Evolutionary conservation across 2,797 vertebrate genomes (phyloP), one percentile per base, ranked within the genome.

Genomic region (Cossypha caffra): DNA sequence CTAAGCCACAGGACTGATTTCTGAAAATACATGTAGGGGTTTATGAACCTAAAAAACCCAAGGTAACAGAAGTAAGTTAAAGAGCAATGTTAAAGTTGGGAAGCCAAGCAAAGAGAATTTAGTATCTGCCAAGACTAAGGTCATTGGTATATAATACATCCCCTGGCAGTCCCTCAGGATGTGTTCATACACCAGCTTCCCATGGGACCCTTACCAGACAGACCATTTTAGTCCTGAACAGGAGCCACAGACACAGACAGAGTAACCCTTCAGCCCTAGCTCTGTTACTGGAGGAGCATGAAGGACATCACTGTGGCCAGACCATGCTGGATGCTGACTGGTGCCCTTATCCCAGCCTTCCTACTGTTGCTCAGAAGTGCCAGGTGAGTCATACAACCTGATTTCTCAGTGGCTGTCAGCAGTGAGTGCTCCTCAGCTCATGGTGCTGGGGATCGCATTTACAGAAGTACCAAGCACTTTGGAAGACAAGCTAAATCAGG

Each of bases 91-190:
- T 62, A 58, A 72, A 5, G 9, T 16, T 58, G 38, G 47, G 31
- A 78, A 94, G 35, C 13, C 43, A 88, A 84, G 38, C 13, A 77
- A 74, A 92, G 24, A 50, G 57, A 71, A 80, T 42, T 93, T 68
- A 88, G 61, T 38, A 83, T 80, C 43, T 50, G 18, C n/a, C 35
- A 62, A 84, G 40, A 48, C 16, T 54, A 21, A 6, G 14, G 19
- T 47, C 26, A n/a, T 5, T 2, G 4, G 35, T 64, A 28, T 68
- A 28, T 31, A 47, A 15, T 33, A 35, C 11, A 25, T 43, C 40
- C 43, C 63, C 23, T 5, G 16, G 5, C 25, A 62, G 21, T 73
- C 43, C 40, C 76, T 72, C n/a, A 43, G 43, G 29, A 66, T 16
- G 6, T 35, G 16, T 24, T 77, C 47, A 43, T 33, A 67, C 26